Conservation (phyloP, 2,797 vertebrate species). For the Enteromius treurensis region DNA sequence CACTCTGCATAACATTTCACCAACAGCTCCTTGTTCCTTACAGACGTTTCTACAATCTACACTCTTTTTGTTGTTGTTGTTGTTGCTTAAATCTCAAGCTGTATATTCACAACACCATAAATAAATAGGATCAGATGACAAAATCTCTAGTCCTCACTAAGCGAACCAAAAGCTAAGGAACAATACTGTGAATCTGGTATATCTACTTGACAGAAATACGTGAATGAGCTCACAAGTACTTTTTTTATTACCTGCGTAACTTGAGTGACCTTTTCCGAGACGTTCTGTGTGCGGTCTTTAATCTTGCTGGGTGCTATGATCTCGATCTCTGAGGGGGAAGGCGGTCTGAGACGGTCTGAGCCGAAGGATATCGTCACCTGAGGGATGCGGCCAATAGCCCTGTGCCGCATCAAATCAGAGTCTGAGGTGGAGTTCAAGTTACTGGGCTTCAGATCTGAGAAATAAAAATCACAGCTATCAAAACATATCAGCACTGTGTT, state of each 20-base stretch:
- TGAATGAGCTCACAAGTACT: neutral
- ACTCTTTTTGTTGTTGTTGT: neutral
- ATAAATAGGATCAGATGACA: neutral
- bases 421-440: constrained; percentile 88
- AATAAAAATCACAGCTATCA: constrained; percentile 15
- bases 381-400: constrained; percentile 88
- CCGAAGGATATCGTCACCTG: constrained; percentile 94
- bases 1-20: no score
- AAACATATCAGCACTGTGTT: neutral
- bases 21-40: neutral
- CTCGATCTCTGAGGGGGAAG: constrained; percentile 93
- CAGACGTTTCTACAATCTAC: neutral
- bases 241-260: constrained; percentile 80
- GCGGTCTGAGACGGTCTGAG: constrained; percentile 87
- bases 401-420: constrained; percentile 88
- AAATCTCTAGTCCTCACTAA: neutral
- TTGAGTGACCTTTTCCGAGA: constrained; percentile 98
- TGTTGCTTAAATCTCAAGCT: neutral
- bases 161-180: neutral
- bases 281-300: constrained; percentile 94
- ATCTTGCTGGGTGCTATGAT: constrained; percentile 97
- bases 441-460: constrained; percentile 82
- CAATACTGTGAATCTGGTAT: neutral
- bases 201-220: neutral
- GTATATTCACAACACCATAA: neutral